These are phyloP conservation scores for Tachina fera DNA, from an alignment of 2,888 invertebrate species.

Conservation along the genomic window DNA sequence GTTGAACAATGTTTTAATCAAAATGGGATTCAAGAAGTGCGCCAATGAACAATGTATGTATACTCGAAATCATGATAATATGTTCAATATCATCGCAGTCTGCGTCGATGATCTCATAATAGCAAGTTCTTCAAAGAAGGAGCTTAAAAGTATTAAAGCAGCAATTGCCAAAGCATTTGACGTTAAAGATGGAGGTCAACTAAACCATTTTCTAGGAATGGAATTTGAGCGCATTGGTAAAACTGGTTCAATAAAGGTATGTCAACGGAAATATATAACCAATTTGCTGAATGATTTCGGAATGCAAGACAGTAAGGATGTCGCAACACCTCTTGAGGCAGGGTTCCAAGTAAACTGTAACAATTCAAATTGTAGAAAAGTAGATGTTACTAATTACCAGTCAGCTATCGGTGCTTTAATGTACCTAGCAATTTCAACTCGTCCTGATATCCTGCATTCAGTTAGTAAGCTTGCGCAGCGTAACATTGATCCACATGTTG, in stretches of 20 bases:
- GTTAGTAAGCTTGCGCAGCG: too few species aligned
- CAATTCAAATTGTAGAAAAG: too few species aligned
- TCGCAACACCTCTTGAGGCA: too few species aligned
- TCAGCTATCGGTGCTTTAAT: too few species aligned
- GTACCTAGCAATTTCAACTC: too few species aligned
- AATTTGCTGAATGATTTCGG: too few species aligned
- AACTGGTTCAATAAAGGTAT: background rate
- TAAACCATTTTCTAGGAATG: slow-evolving; percentile 52
- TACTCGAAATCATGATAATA: background rate
- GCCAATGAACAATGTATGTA: slow-evolving; percentile 33
- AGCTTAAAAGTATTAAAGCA: background rate
- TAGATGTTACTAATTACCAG: too few species aligned
- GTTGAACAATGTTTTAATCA: slow-evolving; percentile 57
- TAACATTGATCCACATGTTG: too few species aligned
- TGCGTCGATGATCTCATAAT: slow-evolving; percentile 70
- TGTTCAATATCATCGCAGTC: slow-evolving; percentile 63
- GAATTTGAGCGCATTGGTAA: slow-evolving; percentile 23
- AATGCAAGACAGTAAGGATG: too few species aligned
- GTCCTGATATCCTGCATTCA: too few species aligned
- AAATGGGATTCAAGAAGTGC: slow-evolving; percentile 58
- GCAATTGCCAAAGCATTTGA: background rate
- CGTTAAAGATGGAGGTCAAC: slow-evolving; percentile 43
- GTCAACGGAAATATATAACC: too few species aligned
- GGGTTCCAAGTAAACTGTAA: too few species aligned
- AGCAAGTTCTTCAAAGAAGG: slow-evolving; percentile 40